phyloP scores from a whole-genome alignment of 92 coral and sea anemone genomes.

The Isaurus tuberculatus region DNA sequence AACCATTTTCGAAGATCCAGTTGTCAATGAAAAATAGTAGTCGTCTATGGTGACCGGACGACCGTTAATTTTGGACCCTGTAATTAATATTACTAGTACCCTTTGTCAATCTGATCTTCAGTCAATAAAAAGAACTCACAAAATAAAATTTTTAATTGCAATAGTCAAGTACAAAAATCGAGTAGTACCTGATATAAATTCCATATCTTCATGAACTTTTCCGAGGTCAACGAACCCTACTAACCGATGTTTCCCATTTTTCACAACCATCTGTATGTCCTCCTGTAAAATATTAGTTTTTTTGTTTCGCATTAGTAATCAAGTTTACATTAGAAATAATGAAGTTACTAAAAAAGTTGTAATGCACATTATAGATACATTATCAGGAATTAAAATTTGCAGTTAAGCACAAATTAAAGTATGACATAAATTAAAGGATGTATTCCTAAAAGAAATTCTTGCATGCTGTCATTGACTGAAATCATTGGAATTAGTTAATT shows the following conservation, averaged over 20 bases:
- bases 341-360: neutral
- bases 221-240: constrained; percentile 26
- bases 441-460: too few relatives aligned
- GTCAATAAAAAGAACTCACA: neutral
- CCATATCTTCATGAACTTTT: constrained; percentile 22
- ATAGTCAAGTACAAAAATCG: neutral
- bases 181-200: neutral
- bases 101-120: neutral
- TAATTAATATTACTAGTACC: neutral
- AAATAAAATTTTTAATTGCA: neutral
- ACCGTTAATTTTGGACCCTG: too few relatives aligned
- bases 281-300: neutral
- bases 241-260: constrained; percentile 4
- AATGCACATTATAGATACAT: neutral
- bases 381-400: neutral
- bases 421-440: too few relatives aligned
- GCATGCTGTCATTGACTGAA: too few relatives aligned
- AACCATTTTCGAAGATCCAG: too few relatives aligned
- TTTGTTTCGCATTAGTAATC: neutral
- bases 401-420: too few relatives aligned
- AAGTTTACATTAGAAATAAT: neutral
- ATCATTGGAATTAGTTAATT: too few relatives aligned
- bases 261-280: constrained; percentile 3
- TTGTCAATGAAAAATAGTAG: too few relatives aligned
- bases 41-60: too few relatives aligned